Percentiles rank a stretch among this genome's conserved stretches.
Conservation (phyloP, 2,888 invertebrate species). For the Clusia tigrina region DNA sequence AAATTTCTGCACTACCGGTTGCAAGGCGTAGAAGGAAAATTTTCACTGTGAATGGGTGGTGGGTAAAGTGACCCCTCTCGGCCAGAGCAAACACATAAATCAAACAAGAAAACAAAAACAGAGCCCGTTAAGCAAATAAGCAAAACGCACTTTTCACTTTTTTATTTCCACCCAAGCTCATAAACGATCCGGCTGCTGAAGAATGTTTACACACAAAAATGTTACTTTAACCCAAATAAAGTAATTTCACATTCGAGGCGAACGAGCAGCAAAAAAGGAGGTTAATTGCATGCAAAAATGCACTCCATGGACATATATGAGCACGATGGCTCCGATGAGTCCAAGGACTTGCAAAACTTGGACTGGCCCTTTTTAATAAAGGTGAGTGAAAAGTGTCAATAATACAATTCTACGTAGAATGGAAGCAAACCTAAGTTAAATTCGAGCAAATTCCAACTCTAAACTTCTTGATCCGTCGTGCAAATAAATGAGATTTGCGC, state of each 20-base stretch:
- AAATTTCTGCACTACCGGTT: background rate
- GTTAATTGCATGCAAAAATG: background rate
- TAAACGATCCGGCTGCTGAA: too few relatives aligned
- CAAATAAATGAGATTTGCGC: too few relatives aligned
- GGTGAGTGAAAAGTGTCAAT: slow-evolving; percentile 47
- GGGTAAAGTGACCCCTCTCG: background rate
- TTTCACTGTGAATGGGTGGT: background rate
- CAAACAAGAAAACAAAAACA: background rate
- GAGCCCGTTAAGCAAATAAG: too few relatives aligned
- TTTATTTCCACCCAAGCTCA: too few relatives aligned
- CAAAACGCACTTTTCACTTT: background rate
- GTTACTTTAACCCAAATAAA: background rate
- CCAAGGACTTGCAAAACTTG: slow-evolving; percentile 48
- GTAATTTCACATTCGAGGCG: background rate
- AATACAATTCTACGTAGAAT: too few relatives aligned
- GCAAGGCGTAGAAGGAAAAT: background rate
- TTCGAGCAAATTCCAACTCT: too few relatives aligned
- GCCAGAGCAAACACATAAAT: background rate
- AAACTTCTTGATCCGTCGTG: too few relatives aligned
- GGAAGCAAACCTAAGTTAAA: too few relatives aligned
- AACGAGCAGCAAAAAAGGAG: too few relatives aligned
- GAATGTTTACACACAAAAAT: too few relatives aligned
- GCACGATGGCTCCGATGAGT: slow-evolving; percentile 35
- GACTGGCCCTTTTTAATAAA: slow-evolving; percentile 64
- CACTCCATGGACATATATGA: background rate